Percentiles rank a stretch among this genome's conserved stretches.
phyloP scores from a whole-genome alignment of 2,113 vertebrate genomes.

The Petromus typicus region DNA sequence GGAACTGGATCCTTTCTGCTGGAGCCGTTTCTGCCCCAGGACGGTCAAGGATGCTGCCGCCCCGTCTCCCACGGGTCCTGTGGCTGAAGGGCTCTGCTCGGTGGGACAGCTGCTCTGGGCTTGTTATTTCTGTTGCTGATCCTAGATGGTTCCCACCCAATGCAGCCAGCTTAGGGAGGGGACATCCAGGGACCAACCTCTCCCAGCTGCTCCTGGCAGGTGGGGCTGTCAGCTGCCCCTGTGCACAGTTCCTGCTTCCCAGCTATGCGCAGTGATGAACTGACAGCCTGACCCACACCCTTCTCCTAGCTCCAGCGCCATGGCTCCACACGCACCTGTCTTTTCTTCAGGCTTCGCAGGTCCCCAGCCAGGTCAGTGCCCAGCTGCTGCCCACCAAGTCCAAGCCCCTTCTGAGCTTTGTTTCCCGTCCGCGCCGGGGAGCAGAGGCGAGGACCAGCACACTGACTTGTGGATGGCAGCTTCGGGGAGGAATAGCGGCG shows the following conservation, averaged over 20 bases:
- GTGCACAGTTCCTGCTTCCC: not conserved
- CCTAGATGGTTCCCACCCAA: rapidly evolving
- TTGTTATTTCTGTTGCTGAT: not conserved
- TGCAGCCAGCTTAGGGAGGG: not conserved
- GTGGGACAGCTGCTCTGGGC: not conserved
- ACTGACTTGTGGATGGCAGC: not conserved
- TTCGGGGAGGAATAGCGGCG: not conserved
- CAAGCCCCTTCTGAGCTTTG: not conserved
- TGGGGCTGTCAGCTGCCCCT: not conserved
- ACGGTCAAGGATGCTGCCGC: not conserved
- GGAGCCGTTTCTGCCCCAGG: too few species aligned
- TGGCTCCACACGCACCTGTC: not conserved
- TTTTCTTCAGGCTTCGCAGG: not conserved
- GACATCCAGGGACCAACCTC: not conserved
- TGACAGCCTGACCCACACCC: not conserved
- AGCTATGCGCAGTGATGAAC: not conserved
- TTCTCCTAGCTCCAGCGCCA: not conserved
- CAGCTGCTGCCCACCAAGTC: not conserved
- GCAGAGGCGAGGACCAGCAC: not conserved
- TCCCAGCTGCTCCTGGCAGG: not conserved
- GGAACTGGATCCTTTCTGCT: too few species aligned
- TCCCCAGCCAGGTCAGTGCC: not conserved
- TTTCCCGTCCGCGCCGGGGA: not conserved
- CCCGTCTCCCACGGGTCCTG: not conserved
- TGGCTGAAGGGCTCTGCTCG: not conserved